Evolutionary conservation across 2,113 vertebrate species (phyloP), one percentile per base, ranked within the genome.

Genomic region (Toxotes chatareus): DNA sequence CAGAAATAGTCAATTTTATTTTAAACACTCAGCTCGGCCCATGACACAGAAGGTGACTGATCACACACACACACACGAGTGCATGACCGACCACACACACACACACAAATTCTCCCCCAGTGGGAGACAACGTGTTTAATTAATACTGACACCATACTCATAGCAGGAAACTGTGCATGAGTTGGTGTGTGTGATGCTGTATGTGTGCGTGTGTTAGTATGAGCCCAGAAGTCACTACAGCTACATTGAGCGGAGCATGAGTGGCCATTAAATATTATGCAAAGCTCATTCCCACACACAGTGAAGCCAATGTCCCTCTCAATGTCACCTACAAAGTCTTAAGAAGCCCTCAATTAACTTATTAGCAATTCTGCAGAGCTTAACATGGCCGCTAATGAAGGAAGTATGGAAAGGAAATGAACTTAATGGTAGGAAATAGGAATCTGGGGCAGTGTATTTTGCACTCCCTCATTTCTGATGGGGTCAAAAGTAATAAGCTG

Each of bases 261-360:
- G 80, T 77, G 83, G 73, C 83, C 75, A 84, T 85, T 86, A 81
- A 87, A 93, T 87, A 90, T 88, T 88, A 91, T 92, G 83, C 90
- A 91, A 92, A 90, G 88, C 89, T 91, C 82, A 83, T 90, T 89
- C 86, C 75, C 82, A 67, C 86, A 86, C 83, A 84, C 63, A 84
- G 55, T 67, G 85, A 76, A 84, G 83, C 80, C 87, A 89, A 85
- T 91, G 84, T 87, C 81, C 73, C 57, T 83, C 73, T 93, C 89
- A 93, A 92, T 92, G 93, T 94, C 93, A 93, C 91, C 92, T 90
- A 88, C 80, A 91, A 86, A 92, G 84, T 86, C 89, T 88, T 92
- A 91, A 91, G 81, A 90, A 92, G 89, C 82, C 86, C 80, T 88
- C 88, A 90, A 90, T 93, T 92, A 94, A 86, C 83, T 82, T 82